Conservation (phyloP, 2,888 invertebrate species). For the Phlogophora meticulosa region DNA sequence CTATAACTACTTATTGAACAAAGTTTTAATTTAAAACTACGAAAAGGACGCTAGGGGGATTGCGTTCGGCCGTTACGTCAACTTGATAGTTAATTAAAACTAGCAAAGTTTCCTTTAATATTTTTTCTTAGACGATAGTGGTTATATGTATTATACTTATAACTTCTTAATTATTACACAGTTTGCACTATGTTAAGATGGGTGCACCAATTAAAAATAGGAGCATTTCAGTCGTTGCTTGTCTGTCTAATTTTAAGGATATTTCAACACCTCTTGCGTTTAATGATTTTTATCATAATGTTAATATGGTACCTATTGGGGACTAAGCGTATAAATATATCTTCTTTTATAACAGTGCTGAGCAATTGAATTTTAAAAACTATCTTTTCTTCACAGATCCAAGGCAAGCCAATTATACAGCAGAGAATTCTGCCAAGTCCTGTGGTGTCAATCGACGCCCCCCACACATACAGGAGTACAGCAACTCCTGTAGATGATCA, state of each 20-base stretch:
- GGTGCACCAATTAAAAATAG: neutral
- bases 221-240: neutral
- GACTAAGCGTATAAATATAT: too few relatives aligned
- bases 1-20: slow-evolving; percentile 54
- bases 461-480: slow-evolving; percentile 73
- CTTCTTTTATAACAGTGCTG: too few relatives aligned
- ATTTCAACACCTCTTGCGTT: too few relatives aligned
- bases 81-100: slow-evolving; percentile 63
- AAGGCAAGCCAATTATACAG: slow-evolving; percentile 88
- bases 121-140: slow-evolving; percentile 37
- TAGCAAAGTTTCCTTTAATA: slow-evolving; percentile 38
- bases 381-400: slow-evolving; percentile 76
- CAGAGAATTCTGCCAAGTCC: slow-evolving; percentile 87
- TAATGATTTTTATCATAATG: too few relatives aligned
- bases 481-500: slow-evolving; percentile 83
- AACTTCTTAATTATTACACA: slow-evolving; percentile 5
- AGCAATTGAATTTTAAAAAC: neutral
- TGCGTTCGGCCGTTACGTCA: slow-evolving; percentile 46
- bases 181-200: slow-evolving; percentile 4
- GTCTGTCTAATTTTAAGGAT: too few relatives aligned
- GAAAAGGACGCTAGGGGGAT: slow-evolving; percentile 45
- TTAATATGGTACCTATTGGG: too few relatives aligned
- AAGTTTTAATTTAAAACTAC: slow-evolving; percentile 66
- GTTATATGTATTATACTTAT: slow-evolving; percentile 12
- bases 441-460: slow-evolving; percentile 83